Percentiles rank a stretch among this genome's conserved stretches.
Evolutionary conservation across 2,888 invertebrate genomes (phyloP).

Genomic region (Lithodes maja): DNA sequence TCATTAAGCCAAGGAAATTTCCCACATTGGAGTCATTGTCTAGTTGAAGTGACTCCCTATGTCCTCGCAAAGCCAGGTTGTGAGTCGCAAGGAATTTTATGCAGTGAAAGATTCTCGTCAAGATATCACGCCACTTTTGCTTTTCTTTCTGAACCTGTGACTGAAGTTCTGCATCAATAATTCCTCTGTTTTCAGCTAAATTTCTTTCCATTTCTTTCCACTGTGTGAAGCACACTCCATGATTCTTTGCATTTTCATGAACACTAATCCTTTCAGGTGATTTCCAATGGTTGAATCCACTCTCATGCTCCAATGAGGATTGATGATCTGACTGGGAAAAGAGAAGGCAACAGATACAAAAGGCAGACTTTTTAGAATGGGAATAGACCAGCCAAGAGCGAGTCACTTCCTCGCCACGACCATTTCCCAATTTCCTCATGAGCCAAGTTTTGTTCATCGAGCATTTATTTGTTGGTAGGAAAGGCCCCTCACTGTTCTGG

Average conservation of each 20-base stretch:
- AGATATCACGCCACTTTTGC: not conserved
- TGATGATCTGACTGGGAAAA: slow-evolving; percentile 5
- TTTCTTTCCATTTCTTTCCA: slow-evolving; percentile 8
- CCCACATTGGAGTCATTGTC: too few species aligned
- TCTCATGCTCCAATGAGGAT: slow-evolving; percentile 13
- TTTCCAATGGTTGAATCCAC: slow-evolving; percentile 33
- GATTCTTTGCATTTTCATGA: not conserved
- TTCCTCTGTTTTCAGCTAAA: not conserved
- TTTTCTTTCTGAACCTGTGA: not conserved
- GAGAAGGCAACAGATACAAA: not conserved
- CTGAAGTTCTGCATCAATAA: not conserved
- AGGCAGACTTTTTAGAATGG: not conserved
- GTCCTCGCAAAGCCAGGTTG: too few species aligned
- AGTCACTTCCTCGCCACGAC: slow-evolving; percentile 13
- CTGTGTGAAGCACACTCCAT: not conserved
- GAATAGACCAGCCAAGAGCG: slow-evolving; percentile 15
- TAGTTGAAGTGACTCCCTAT: too few species aligned
- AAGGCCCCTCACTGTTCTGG: slow-evolving; percentile 25
- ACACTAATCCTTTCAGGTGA: slow-evolving; percentile 15
- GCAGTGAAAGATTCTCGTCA: not conserved
- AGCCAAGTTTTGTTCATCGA: slow-evolving; percentile 26
- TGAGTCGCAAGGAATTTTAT: too few species aligned
- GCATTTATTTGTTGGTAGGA: not conserved
- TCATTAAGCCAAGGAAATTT: too few species aligned
- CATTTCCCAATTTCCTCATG: slow-evolving; percentile 19